phyloP scores from a whole-genome alignment of 2,888 invertebrate genomes.

The Drosophila paranaensis region DNA sequence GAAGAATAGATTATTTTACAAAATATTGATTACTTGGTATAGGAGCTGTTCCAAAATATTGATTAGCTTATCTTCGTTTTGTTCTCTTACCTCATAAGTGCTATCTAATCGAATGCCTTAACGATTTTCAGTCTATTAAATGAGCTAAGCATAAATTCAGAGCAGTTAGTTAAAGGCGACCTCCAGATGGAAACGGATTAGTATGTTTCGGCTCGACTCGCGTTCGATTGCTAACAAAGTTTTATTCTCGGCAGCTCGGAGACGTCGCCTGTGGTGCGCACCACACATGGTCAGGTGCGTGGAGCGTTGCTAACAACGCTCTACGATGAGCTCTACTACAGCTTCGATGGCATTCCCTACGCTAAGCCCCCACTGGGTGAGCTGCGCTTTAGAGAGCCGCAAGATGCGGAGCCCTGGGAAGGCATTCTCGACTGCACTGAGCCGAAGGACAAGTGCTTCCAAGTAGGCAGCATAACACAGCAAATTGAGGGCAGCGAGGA shows the following conservation, averaged over 20 bases:
- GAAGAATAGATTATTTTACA: no score
- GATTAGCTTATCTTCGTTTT: slow-evolving; percentile 1
- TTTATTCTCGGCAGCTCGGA: slow-evolving; percentile 30
- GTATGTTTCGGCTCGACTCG: slow-evolving; percentile 20
- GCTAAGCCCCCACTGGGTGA: slow-evolving; percentile 71
- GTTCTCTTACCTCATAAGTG: background rate
- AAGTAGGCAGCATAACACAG: slow-evolving; percentile 59
- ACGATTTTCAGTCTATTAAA: background rate
- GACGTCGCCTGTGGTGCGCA: slow-evolving; percentile 60
- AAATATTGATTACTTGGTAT: background rate
- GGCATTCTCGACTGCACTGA: slow-evolving; percentile 68
- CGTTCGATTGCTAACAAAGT: background rate
- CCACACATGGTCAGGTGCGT: slow-evolving; percentile 72
- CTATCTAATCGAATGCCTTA: slow-evolving; percentile 5
- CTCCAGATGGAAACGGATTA: slow-evolving; percentile 46
- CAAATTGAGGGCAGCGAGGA: slow-evolving; percentile 74
- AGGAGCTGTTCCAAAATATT: background rate
- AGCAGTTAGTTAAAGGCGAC: background rate
- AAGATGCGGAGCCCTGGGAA: slow-evolving; percentile 82
- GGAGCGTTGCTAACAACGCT: slow-evolving; percentile 66
- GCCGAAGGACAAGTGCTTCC: slow-evolving; percentile 60
- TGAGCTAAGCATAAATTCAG: background rate
- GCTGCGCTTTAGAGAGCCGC: slow-evolving; percentile 79
- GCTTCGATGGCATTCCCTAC: slow-evolving; percentile 79
- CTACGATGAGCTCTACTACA: slow-evolving; percentile 74